A percentile compares a stretch with the other conserved stretches of the same genome.
Conservation (phyloP, 2,113 vertebrate genomes). For the Helogale parvula region DNA sequence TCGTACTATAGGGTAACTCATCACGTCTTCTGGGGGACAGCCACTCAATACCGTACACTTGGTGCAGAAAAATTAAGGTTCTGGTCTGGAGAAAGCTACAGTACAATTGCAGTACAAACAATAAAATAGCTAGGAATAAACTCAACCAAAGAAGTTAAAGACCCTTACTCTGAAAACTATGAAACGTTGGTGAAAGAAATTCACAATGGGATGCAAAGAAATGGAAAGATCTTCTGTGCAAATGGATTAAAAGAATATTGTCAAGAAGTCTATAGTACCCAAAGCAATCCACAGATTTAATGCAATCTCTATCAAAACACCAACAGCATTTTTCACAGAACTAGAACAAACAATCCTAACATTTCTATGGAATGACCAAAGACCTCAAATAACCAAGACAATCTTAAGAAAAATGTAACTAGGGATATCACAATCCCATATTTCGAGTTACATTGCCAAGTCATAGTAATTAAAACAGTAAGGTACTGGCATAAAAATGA, state of each 20-base stretch:
- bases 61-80: slow-evolving; percentile 89
- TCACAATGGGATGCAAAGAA: neutral
- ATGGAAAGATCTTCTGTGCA: neutral
- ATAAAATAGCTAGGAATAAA: neutral
- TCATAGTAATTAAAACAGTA: neutral
- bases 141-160: neutral
- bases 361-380: neutral
- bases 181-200: neutral
- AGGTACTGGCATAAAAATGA: neutral
- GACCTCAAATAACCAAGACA: neutral
- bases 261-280: neutral
- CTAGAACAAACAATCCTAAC: neutral
- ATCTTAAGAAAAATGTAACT: neutral
- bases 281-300: neutral
- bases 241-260: neutral
- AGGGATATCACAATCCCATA: neutral
- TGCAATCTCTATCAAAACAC: neutral
- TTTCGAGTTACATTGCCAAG: neutral
- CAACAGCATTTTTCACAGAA: neutral
- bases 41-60: slow-evolving; percentile 88
- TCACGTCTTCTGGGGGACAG: slow-evolving; percentile 87
- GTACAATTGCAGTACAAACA: neutral
- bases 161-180: neutral
- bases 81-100: slow-evolving; percentile 86
- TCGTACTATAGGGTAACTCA: slow-evolving; percentile 86